These are phyloP conservation scores for Pholis gunnellus DNA, from an alignment of 2,113 vertebrate genomes.

Conservation along the genomic window DNA sequence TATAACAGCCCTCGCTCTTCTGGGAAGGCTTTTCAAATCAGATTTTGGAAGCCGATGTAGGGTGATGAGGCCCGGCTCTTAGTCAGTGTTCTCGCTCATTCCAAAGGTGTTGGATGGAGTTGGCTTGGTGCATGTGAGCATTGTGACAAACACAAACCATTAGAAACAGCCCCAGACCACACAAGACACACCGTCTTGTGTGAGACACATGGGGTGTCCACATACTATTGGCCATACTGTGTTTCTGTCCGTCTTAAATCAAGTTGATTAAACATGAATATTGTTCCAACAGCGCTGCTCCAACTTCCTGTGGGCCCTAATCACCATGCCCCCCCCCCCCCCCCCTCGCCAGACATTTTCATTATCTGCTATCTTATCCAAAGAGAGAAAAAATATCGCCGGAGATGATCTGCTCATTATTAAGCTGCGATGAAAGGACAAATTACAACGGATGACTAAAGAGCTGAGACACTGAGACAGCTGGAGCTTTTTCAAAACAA, in stretches of 20 bases:
- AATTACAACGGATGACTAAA: not conserved
- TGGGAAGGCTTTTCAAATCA: not conserved
- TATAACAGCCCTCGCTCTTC: not conserved
- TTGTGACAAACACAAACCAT: not conserved
- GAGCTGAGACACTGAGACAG: not conserved
- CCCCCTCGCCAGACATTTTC: not conserved
- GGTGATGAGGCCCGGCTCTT: too few species aligned
- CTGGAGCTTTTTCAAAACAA: constrained; percentile 29
- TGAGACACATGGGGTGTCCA: not conserved
- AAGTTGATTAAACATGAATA: not conserved
- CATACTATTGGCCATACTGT: not conserved
- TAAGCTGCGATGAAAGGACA: constrained; percentile 65
- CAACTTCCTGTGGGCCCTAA: not conserved
- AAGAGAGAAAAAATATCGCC: not conserved
- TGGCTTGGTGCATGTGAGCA: not conserved
- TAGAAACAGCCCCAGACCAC: not conserved
- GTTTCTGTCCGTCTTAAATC: not conserved
- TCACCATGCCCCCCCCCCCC: not conserved
- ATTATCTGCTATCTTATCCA: constrained; percentile 43
- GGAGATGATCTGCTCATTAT: constrained; percentile 60
- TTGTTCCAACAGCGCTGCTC: not conserved
- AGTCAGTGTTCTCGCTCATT: not conserved
- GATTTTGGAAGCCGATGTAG: not conserved
- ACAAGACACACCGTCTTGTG: not conserved
- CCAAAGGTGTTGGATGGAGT: not conserved